Conservation (phyloP, 2,113 vertebrate genomes). For the Sinocyclocheilus rhinocerous region DNA sequence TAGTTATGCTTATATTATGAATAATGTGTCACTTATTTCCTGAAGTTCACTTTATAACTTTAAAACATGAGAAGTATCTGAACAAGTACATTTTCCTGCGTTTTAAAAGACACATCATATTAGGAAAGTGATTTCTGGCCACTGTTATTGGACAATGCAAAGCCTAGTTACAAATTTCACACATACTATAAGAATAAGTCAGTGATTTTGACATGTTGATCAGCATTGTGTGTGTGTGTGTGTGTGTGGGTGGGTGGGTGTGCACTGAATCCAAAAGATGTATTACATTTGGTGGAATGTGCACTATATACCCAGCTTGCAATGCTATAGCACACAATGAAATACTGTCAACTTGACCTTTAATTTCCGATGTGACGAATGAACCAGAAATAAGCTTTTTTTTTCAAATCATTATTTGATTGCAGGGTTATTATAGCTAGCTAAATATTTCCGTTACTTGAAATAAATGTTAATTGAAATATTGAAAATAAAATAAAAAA, state of each 20-base stretch:
- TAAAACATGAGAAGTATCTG: slow-evolving; percentile 58
- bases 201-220: background rate
- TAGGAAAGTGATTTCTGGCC: background rate
- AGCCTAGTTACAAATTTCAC: background rate
- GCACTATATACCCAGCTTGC: background rate
- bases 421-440: no score
- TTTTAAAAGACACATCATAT: background rate
- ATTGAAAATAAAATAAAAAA: no score
- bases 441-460: no score
- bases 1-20: slow-evolving; percentile 30
- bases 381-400: background rate
- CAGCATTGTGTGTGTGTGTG: no score
- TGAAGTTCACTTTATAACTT: slow-evolving; percentile 19
- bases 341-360: background rate
- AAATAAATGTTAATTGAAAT: no score
- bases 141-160: background rate
- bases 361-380: background rate
- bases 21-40: slow-evolving; percentile 39
- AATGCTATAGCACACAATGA: no score
- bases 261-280: background rate
- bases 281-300: background rate
- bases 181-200: background rate
- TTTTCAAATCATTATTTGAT: background rate
- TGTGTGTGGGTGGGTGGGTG: no score
- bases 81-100: slow-evolving; percentile 13